These are phyloP conservation scores for Gallinago undulata DNA, from an alignment of 2,113 vertebrate species.

Conservation along the genomic window DNA sequence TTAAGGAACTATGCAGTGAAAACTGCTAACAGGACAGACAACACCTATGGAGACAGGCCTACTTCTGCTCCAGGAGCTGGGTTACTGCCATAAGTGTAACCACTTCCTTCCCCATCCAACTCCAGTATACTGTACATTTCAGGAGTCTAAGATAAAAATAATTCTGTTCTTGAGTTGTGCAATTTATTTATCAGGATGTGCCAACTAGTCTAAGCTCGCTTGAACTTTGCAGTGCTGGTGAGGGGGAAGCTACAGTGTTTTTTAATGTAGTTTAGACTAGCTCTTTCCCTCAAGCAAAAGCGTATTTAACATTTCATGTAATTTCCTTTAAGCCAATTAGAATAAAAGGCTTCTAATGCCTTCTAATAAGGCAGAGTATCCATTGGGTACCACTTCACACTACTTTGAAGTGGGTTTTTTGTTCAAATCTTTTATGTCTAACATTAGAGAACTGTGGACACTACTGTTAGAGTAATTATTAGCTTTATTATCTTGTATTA, in stretches of 20 bases:
- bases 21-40: neutral
- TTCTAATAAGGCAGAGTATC: constrained; percentile 8
- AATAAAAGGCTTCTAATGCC: neutral
- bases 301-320: neutral
- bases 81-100: neutral
- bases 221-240: neutral
- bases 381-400: neutral
- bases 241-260: neutral
- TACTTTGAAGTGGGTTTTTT: constrained; percentile 35
- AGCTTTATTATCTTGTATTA: constrained; percentile 67
- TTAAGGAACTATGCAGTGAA: fast-evolving
- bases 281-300: neutral
- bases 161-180: neutral
- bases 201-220: neutral
- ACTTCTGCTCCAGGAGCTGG: neutral
- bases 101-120: neutral
- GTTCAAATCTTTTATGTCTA: neutral
- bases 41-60: neutral
- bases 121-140: neutral
- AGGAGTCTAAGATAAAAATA: neutral
- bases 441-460: constrained; percentile 48
- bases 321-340: constrained; percentile 16
- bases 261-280: neutral
- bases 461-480: constrained; percentile 64
- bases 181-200: neutral